A percentile compares a stretch with the other conserved stretches of the same genome.
Evolutionary conservation across 2,113 vertebrate genomes (phyloP).

Genomic region (Marmota monax): DNA sequence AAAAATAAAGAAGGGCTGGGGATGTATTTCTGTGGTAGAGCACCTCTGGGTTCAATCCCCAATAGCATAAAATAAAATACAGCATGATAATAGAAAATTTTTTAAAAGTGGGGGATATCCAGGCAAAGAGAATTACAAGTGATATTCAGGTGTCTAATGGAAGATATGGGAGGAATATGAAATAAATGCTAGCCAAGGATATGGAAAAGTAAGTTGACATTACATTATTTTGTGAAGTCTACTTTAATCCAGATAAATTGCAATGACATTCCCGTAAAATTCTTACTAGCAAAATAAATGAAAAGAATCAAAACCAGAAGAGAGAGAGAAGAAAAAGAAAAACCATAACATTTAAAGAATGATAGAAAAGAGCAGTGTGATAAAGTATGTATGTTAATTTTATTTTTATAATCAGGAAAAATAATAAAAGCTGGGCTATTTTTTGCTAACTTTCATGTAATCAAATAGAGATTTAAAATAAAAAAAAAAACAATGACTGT

Average conservation of each 20-base stretch:
- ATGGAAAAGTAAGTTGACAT: background rate
- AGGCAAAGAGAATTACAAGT: background rate
- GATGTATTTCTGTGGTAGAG: no score
- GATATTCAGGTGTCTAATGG: background rate
- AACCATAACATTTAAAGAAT: background rate
- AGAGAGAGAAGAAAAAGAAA: background rate
- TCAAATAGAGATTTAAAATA: slow-evolving; percentile 41
- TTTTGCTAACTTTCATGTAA: slow-evolving; percentile 41
- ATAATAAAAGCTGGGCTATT: background rate
- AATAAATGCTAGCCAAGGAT: background rate
- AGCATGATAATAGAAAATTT: background rate
- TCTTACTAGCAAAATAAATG: background rate
- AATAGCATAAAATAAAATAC: background rate
- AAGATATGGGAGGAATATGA: background rate
- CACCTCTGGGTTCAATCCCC: no score
- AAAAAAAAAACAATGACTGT: slow-evolving; percentile 39
- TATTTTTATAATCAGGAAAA: slow-evolving; percentile 53
- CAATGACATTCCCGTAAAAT: background rate
- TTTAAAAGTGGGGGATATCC: background rate
- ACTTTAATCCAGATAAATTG: background rate
- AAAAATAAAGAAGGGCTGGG: no score
- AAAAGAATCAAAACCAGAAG: slow-evolving; percentile 9
- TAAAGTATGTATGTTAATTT: background rate
- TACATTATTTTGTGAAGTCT: background rate
- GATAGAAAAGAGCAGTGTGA: background rate